phyloP scores from a whole-genome alignment of 1,140 invertebrate species.

The Atta cephalotes region DNA sequence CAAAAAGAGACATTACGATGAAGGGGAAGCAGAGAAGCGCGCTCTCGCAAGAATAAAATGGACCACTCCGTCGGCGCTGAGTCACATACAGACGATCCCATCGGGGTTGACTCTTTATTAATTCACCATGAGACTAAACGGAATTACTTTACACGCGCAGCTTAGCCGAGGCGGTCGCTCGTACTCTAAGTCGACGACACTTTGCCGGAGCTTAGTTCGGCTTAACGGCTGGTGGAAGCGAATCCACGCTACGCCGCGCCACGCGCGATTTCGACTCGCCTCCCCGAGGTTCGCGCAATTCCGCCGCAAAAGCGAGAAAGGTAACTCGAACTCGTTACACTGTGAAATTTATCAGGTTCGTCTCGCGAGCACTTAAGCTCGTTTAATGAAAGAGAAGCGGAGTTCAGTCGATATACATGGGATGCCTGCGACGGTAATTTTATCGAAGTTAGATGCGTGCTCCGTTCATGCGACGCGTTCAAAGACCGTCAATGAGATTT shows the following conservation, averaged over 20 bases:
- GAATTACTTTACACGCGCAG: conserved; percentile 72
- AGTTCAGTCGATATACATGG: neutral
- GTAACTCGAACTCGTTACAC: conserved; percentile 23
- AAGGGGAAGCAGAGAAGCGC: neutral
- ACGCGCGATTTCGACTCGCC: conserved; percentile 52
- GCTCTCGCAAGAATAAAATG: conserved; percentile 23
- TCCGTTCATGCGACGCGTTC: neutral
- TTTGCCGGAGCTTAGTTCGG: conserved; percentile 54
- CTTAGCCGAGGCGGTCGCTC: conserved; percentile 49
- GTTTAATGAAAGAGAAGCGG: conserved; percentile 2
- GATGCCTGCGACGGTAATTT: conserved; percentile 2
- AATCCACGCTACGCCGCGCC: conserved; percentile 20
- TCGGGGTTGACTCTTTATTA: conserved; percentile 73
- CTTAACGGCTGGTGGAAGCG: conserved; percentile 61
- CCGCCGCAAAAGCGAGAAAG: conserved; percentile 37
- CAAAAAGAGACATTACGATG: neutral
- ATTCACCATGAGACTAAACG: conserved; percentile 73
- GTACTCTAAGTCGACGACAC: conserved; percentile 50
- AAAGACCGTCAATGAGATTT: conserved; percentile 15
- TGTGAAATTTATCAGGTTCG: conserved; percentile 36
- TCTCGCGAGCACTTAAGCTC: conserved; percentile 12
- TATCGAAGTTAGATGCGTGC: neutral
- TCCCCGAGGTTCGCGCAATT: conserved; percentile 4
- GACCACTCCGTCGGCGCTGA: conserved; percentile 34
- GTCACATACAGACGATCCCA: conserved; percentile 50